phyloP scores from a whole-genome alignment of 2,888 invertebrate genomes.

The Pammene fasciana region DNA sequence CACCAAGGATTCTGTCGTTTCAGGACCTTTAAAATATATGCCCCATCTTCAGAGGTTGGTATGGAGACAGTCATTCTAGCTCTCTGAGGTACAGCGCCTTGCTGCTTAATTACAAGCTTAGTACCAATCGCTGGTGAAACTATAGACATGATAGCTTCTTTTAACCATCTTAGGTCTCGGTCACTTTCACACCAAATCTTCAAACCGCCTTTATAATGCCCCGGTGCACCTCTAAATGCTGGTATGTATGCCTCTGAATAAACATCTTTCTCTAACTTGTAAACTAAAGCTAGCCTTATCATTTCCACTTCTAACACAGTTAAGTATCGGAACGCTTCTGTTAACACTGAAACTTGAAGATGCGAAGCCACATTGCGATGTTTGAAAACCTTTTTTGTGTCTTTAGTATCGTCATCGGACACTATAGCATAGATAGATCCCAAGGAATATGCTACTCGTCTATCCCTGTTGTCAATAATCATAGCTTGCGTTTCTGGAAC shows the following conservation, averaged over 20 bases:
- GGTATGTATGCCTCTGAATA: slow-evolving; percentile 23
- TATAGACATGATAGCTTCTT: slow-evolving; percentile 3
- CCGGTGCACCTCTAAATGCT: slow-evolving; percentile 20
- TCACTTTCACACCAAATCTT: slow-evolving; percentile 34
- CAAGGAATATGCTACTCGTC: slow-evolving; percentile 24
- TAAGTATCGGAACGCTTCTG: slow-evolving; percentile 28
- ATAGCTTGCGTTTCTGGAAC: slow-evolving; percentile 25
- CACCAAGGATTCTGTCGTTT: slow-evolving; percentile 31
- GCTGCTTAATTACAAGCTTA: slow-evolving; percentile 13
- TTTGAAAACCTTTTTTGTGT: slow-evolving; percentile 3
- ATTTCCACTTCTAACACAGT: slow-evolving; percentile 23
- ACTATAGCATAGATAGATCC: slow-evolving; percentile 8
- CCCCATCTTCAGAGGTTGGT: slow-evolving; percentile 1
- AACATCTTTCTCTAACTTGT: slow-evolving; percentile 16
- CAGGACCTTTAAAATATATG: slow-evolving; percentile 9
- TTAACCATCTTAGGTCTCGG: slow-evolving; percentile 36
- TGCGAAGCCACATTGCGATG: slow-evolving; percentile 17
- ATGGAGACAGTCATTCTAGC: slow-evolving; percentile 12
- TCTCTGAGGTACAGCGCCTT: slow-evolving; percentile 10
- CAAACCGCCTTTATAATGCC: slow-evolving; percentile 26
- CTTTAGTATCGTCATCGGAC: not conserved
- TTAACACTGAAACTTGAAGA: slow-evolving; percentile 19
- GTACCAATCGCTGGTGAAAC: slow-evolving; percentile 18
- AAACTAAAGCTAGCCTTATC: slow-evolving; percentile 18
- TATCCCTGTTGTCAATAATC: slow-evolving; percentile 30